phyloP scores from a whole-genome alignment of 2,888 invertebrate species.

The Drosophila quinaria region DNA sequence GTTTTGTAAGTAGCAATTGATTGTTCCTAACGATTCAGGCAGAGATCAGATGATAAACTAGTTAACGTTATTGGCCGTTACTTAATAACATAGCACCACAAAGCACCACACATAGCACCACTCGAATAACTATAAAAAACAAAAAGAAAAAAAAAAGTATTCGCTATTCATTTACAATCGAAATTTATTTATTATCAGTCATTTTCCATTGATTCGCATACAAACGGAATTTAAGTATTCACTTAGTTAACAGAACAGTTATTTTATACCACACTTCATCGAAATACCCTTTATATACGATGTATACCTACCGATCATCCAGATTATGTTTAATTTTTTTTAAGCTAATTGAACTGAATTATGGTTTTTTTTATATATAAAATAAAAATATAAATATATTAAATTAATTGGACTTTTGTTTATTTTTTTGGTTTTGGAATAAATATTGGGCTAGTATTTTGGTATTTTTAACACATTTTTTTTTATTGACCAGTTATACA shows the following conservation, averaged over 20 bases:
- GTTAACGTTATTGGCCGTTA: slow-evolving; percentile 77
- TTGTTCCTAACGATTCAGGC: slow-evolving; percentile 78
- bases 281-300: slow-evolving; percentile 6
- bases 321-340: slow-evolving; percentile 38
- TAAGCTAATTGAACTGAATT: slow-evolving; percentile 77
- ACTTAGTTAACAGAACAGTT: slow-evolving; percentile 40
- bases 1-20: slow-evolving; percentile 70
- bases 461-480: slow-evolving; percentile 14
- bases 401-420: slow-evolving; percentile 32
- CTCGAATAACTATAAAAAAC: slow-evolving; percentile 30
- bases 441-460: neutral
- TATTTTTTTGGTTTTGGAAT: slow-evolving; percentile 6
- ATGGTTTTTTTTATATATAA: slow-evolving; percentile 53
- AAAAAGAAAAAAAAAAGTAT: slow-evolving; percentile 29
- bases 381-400: slow-evolving; percentile 34
- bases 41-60: slow-evolving; percentile 42
- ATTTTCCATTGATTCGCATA: slow-evolving; percentile 30
- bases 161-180: slow-evolving; percentile 40
- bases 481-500: slow-evolving; percentile 46
- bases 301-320: slow-evolving; percentile 4
- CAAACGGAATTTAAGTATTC: slow-evolving; percentile 53
- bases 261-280: slow-evolving; percentile 33
- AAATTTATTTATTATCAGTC: slow-evolving; percentile 59
- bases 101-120: slow-evolving; percentile 16
- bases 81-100: slow-evolving; percentile 53